phyloP scores from a whole-genome alignment of 2,113 vertebrate genomes.

The Pelusios castaneus region DNA sequence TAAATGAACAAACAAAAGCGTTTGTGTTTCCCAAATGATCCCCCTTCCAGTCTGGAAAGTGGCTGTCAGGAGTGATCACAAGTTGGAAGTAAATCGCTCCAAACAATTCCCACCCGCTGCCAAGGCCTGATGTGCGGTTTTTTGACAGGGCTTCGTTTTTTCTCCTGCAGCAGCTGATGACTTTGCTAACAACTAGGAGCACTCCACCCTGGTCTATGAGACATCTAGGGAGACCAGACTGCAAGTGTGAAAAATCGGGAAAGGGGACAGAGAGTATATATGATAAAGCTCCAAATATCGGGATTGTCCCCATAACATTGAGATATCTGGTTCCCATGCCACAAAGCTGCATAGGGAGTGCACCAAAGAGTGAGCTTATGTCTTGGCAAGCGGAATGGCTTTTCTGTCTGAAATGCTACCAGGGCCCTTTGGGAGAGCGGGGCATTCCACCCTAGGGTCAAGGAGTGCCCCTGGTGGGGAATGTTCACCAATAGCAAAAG shows the following conservation, averaged over 20 bases:
- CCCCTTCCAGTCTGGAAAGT: neutral
- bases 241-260: no score
- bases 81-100: neutral
- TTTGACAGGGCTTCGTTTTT: neutral
- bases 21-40: fast-evolving
- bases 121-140: neutral
- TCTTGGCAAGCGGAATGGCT: neutral
- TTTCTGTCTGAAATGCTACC: neutral
- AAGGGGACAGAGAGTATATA: no score
- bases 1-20: neutral
- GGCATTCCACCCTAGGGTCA: neutral
- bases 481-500: neutral
- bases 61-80: fast-evolving
- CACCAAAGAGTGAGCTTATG: fast-evolving
- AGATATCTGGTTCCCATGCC: neutral
- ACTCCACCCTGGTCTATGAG: neutral
- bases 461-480: neutral
- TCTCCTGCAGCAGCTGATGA: neutral
- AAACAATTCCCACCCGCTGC: neutral
- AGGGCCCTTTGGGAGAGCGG: neutral
- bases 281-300: no score
- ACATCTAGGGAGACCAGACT: neutral
- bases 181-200: neutral
- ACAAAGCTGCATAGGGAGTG: neutral
- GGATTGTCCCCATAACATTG: no score